Conservation (phyloP, 2,888 invertebrate species). For the Thalpophila matura region DNA sequence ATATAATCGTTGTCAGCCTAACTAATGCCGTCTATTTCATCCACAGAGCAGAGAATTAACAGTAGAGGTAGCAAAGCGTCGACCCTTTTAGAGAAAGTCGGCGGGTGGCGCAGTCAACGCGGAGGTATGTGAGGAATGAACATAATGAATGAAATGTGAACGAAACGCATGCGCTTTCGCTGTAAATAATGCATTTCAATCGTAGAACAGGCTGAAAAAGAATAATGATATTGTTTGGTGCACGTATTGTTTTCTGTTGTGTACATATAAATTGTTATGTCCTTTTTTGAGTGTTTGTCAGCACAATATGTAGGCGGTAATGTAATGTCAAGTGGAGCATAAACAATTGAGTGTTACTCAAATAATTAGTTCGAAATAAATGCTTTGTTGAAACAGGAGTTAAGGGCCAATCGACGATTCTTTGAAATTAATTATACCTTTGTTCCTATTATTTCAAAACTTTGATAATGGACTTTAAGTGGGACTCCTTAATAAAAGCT, state of each 20-base stretch:
- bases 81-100: conserved; percentile 83
- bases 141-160: conserved; percentile 28
- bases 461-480: conserved; percentile 24
- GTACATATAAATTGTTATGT: conserved; percentile 13
- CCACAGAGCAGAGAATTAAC: conserved; percentile 89
- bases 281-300: background rate
- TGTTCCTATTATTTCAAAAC: conserved; percentile 30
- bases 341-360: conserved; percentile 12
- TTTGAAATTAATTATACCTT: conserved; percentile 24
- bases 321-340: background rate
- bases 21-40: conserved; percentile 76
- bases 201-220: conserved; percentile 34
- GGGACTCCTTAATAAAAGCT: background rate
- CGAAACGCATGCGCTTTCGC: conserved; percentile 75
- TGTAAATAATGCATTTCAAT: conserved; percentile 61
- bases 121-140: conserved; percentile 83
- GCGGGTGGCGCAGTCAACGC: conserved; percentile 89
- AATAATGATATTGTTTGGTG: conserved; percentile 45
- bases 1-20: background rate
- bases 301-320: background rate
- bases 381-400: conserved; percentile 18
- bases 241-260: conserved; percentile 51
- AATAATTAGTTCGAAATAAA: conserved; percentile 7
- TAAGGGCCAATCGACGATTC: conserved; percentile 17
- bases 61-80: conserved; percentile 87